These are phyloP conservation scores for Hycleus cichorii DNA, from an alignment of 1,140 invertebrate species.

Conservation along the genomic window DNA sequence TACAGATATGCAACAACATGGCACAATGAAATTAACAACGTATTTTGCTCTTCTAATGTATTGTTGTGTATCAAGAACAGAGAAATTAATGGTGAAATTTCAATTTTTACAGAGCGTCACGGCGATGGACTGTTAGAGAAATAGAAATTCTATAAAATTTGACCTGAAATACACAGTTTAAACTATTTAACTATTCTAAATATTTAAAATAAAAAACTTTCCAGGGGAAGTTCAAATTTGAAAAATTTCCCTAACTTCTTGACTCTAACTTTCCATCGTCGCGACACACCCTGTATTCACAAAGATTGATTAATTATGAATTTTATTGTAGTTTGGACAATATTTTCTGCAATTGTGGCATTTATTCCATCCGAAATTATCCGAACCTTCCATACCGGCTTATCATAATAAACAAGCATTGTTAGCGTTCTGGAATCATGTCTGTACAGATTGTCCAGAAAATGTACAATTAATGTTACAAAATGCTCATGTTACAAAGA, in stretches of 20 bases:
- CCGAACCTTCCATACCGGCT: slow-evolving; percentile 89
- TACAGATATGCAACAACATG: slow-evolving; percentile 75
- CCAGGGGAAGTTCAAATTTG: no score
- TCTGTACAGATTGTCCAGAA: slow-evolving; percentile 84
- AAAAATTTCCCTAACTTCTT: no score
- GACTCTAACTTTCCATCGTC: no score
- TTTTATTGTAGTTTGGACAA: slow-evolving; percentile 63
- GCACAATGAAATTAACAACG: slow-evolving; percentile 83
- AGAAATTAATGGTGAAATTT: slow-evolving; percentile 80
- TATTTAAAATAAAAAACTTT: no score
- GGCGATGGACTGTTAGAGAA: not conserved
- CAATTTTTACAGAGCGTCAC: no score
- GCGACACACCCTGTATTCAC: no score
- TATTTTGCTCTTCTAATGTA: slow-evolving; percentile 88
- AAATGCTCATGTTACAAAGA: slow-evolving; percentile 78
- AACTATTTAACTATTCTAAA: no score
- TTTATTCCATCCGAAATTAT: slow-evolving; percentile 87
- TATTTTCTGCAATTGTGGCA: slow-evolving; percentile 89
- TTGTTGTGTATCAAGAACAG: slow-evolving; percentile 79
- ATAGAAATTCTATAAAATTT: no score
- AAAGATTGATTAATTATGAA: not conserved
- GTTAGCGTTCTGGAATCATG: slow-evolving; percentile 87
- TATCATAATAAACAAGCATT: slow-evolving; percentile 93
- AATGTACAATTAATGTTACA: slow-evolving; percentile 81
- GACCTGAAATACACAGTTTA: no score